phyloP scores from a whole-genome alignment of 2,797 vertebrate genomes.

The Bradypus variegatus region DNA sequence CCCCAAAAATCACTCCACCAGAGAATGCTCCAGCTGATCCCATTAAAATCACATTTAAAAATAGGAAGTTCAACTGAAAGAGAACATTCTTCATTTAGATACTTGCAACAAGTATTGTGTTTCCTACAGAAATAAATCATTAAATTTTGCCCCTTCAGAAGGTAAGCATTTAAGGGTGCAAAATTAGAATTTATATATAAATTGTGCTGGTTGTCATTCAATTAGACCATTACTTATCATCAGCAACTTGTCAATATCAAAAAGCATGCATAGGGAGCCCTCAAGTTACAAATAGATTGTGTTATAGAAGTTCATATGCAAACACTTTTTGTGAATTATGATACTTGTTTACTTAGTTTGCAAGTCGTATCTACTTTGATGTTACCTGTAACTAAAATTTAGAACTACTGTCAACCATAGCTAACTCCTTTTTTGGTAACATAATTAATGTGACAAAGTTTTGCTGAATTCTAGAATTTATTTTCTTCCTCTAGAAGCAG shows the following conservation, averaged over 20 bases:
- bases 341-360: neutral
- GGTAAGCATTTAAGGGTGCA: neutral
- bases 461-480: neutral
- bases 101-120: neutral
- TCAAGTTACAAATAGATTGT: neutral
- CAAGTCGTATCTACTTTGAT: neutral
- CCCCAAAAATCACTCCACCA: neutral
- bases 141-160: neutral
- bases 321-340: neutral
- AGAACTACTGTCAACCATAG: neutral
- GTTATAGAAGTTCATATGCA: neutral
- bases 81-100: neutral
- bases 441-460: neutral
- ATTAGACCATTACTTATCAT: neutral
- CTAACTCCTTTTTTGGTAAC: neutral
- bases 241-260: neutral
- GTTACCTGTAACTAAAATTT: neutral
- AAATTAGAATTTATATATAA: neutral
- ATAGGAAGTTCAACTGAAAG: neutral
- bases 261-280: neutral
- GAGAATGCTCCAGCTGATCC: neutral
- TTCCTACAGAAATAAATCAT: neutral
- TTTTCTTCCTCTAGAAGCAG: neutral
- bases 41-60: neutral
- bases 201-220: neutral